Evolutionary conservation across 1,140 invertebrate genomes (phyloP), one percentile per base, ranked within the genome.

Genomic region (Ruditapes philippinarum): DNA sequence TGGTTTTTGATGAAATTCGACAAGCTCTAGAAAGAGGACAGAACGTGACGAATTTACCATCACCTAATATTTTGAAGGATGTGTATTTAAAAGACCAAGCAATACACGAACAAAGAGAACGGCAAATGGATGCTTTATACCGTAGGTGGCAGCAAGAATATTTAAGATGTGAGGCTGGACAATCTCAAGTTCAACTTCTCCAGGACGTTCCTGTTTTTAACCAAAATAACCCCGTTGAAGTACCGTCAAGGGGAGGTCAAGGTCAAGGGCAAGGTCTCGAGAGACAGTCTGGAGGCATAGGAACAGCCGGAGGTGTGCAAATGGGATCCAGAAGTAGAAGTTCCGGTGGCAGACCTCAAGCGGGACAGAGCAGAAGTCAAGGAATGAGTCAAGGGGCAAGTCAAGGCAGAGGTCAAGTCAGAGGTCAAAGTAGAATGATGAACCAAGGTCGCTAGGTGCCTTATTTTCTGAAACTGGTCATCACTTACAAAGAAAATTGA

Each of bases 71-170:
- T 57, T 38, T 54, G 2, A 80, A n/a, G 31, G 49, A 5, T 11
- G 51, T 80, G 3, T 60, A 54, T 80, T 5, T 36, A 25, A 54
- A 19, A 65, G 57, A 82, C 33, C 60, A n/a, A 38, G 5, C 40
- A 28, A 68, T 70, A 22, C 49, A 40, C 22, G 62, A 83, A 2
- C 28, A 45, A 9, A 42, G 81, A 51, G 38, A 0, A 1, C 0
- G 5, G 11, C 9, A 11, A 1, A 22, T 83, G n/a, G 42, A 83
- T 5, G 28, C 9, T 11, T 2, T 40, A 51, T 83, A 28, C 28
- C 14, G 57, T 19, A 31, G 1, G 0, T 83, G 81, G 81, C 36
- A 83, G 12, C 60, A 49, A 68, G 22, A 68, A 22, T 83, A 49
- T 45, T 17, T 68, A 11, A 14, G 19, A 19, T 78, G 74, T 54